Percentiles rank a stretch among this genome's conserved stretches.
Evolutionary conservation across 35 echinoderm and acorn worm genomes (phyloP).

Genomic region (Stichopus chloronotus): DNA sequence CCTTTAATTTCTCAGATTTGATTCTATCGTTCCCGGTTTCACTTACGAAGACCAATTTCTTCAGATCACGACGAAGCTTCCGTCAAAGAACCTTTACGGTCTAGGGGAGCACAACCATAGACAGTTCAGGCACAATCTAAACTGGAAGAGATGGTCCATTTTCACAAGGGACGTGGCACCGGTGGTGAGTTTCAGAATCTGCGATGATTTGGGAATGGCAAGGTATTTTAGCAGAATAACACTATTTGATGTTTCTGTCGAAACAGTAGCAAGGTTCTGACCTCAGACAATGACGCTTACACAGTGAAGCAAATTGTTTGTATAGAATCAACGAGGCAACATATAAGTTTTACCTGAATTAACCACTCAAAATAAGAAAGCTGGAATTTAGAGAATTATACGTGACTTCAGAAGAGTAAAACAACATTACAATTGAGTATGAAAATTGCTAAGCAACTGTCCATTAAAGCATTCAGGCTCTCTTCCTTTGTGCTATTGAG

Average conservation of each 20-base stretch:
- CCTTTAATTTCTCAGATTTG: conserved; percentile 74
- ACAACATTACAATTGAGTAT: no score
- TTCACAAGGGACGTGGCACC: conserved; percentile 92
- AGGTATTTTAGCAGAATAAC: not conserved
- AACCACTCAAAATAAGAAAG: no score
- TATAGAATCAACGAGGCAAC: not conserved
- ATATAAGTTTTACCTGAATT: no score
- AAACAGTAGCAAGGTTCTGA: no score
- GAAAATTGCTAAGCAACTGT: no score
- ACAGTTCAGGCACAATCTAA: conserved; percentile 79
- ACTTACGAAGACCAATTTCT: conserved; percentile 94
- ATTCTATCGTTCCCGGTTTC: conserved; percentile 78
- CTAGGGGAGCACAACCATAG: conserved; percentile 94
- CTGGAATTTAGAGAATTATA: no score
- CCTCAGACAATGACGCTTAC: no score
- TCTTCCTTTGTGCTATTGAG: no score
- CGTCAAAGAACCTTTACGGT: conserved; percentile 85
- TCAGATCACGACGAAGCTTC: conserved; percentile 83
- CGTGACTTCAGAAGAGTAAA: no score
- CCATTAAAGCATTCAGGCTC: no score
- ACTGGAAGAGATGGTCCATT: conserved; percentile 94
- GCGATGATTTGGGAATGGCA: not conserved
- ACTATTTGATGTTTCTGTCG: not conserved
- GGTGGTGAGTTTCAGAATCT: conserved; percentile 63
- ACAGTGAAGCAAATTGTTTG: not conserved